Evolutionary conservation across 92 coral and sea anemone genomes (phyloP).

Genomic region (Muricea muricata): DNA sequence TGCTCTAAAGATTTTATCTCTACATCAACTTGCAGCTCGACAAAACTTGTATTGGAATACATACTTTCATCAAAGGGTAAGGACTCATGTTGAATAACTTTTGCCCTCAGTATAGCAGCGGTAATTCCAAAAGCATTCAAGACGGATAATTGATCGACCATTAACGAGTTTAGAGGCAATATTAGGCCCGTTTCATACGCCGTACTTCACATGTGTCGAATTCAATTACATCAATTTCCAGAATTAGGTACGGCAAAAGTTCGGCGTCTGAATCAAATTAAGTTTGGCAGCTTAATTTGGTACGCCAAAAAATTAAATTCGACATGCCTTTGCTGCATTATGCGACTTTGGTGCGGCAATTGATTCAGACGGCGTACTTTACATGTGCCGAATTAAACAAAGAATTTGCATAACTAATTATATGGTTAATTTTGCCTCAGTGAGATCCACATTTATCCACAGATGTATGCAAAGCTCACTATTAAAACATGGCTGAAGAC

Average conservation of each 20-base stretch:
- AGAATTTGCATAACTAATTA: neutral
- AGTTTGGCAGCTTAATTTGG: neutral
- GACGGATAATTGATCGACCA: too few species aligned
- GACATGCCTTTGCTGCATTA: neutral
- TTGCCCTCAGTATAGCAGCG: too few species aligned
- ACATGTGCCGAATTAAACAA: too few species aligned
- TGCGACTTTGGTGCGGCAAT: neutral
- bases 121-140: too few species aligned
- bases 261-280: conserved; percentile 19
- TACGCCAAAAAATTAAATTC: conserved; percentile 4
- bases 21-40: too few species aligned
- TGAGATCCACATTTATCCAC: neutral
- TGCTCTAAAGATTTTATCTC: too few species aligned
- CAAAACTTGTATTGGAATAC: too few species aligned
- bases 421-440: neutral
- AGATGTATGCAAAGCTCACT: too few species aligned
- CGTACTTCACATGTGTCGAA: neutral
- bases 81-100: too few species aligned
- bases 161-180: neutral
- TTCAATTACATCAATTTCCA: neutral
- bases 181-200: neutral
- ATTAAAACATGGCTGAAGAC: neutral
- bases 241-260: too few species aligned
- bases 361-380: conserved; percentile 9
- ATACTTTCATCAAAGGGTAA: too few species aligned